Base-by-base conservation (phyloP, 2,888 invertebrate genomes). In the Scrobipalpa costella region DNA sequence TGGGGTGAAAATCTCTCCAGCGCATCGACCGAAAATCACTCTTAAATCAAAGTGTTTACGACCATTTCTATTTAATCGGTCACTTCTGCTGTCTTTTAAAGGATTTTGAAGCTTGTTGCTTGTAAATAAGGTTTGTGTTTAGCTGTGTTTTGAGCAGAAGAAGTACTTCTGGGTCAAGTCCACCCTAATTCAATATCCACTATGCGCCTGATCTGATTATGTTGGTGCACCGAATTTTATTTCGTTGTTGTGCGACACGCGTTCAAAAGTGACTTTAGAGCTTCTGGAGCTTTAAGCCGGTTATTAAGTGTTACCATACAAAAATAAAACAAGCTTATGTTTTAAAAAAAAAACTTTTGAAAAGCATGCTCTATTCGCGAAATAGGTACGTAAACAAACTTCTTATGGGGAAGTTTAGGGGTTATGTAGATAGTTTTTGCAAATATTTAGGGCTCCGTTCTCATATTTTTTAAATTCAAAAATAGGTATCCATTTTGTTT, bases 131-230 rank as follows among this genome's bases (percentile, higher is more conserved):
- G 36, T 57, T 27, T 17, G 44, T 52, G 61, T 49, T 15, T 15
- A 7, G 13, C 19, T 15, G 7, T 68, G 66, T 66, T 66, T 5
- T 33, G 11, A 21, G 15, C 13, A 55, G 52, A 27, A 27, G 52
- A 13, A 5, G 13, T n/a, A 34, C 34, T 52, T 21, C 52, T 81
- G 82, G 88, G 88, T 89, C 88, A 89, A 86, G 75, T 82, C 77
- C 73, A 75, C 84, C 83, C 85, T 86, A 84, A 90, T 90, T 88
- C 83, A 89, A 90, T 90, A 87, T 88, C 77, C 79, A 82, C 84
- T 86, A 84, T 81, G 69, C 79, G 79, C 74, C 76, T 84, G 83
- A 90, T 90, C 87, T 86, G 86, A 87, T 90, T 89, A 89, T 75
- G 72, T 75, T 70, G 78, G 78, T 84, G 81, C 83, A 80, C 77